phyloP scores from a whole-genome alignment of 2,113 vertebrate species.

The Caracal caracal region DNA sequence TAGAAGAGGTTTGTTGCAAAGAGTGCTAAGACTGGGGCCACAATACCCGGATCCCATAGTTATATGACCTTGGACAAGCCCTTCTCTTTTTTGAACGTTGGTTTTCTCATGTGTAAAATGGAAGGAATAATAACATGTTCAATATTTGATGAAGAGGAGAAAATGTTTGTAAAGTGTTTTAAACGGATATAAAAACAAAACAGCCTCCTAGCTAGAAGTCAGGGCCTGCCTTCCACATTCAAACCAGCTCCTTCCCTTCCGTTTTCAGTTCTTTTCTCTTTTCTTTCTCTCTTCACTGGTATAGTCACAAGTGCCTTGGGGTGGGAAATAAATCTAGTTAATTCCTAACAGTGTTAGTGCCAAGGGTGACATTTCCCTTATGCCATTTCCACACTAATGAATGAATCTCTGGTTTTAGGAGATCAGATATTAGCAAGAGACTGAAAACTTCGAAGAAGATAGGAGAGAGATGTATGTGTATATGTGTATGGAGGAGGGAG shows the following conservation, averaged over 20 bases:
- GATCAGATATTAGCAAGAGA: background rate
- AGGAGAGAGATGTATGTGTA: background rate
- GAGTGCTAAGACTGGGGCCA: background rate
- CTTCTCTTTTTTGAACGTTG: background rate
- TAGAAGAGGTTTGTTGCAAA: background rate
- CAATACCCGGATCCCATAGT: background rate
- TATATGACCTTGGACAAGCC: background rate
- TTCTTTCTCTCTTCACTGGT: background rate
- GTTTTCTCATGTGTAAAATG: background rate
- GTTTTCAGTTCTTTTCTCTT: background rate
- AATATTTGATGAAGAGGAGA: background rate
- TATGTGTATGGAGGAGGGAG: background rate
- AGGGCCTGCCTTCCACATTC: background rate
- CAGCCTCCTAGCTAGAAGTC: background rate
- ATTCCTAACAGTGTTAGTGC: conserved; percentile 25
- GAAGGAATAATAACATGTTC: background rate
- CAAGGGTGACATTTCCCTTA: background rate
- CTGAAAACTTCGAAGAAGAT: background rate
- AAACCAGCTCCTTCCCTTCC: background rate
- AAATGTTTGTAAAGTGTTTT: background rate
- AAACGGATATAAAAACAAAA: conserved; percentile 2
- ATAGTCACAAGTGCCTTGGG: background rate
- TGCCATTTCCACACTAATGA: conserved; percentile 3
- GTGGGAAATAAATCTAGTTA: conserved; percentile 7
- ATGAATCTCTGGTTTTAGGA: conserved; percentile 4